phyloP scores from a whole-genome alignment of 1,140 invertebrate species.

The Plutomurus gul region DNA sequence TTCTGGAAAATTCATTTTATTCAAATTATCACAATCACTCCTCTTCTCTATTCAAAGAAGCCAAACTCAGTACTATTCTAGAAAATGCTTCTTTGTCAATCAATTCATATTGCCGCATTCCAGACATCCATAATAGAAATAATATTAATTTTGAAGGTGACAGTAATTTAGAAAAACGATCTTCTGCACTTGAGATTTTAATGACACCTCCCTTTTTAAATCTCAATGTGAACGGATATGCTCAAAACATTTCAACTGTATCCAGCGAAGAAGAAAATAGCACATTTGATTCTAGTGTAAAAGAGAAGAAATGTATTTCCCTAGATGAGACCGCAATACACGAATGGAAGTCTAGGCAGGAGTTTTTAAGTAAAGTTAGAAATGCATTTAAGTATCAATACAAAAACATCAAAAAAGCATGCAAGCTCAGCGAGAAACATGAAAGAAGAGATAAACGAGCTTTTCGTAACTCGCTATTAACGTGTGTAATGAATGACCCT shows the following conservation, averaged over 20 bases:
- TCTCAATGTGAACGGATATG: background rate
- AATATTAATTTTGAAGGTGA: too few species aligned
- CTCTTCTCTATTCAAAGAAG: background rate
- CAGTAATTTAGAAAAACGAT: background rate
- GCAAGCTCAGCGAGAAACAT: slow-evolving; percentile 38
- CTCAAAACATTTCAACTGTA: background rate
- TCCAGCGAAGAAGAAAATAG: background rate
- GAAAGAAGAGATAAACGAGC: slow-evolving; percentile 36
- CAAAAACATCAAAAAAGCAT: slow-evolving; percentile 38
- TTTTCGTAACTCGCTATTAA: slow-evolving; percentile 40
- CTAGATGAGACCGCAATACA: background rate
- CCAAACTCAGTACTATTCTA: background rate
- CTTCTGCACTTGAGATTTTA: background rate
- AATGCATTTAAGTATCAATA: slow-evolving; percentile 45
- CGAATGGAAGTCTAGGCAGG: slow-evolving; percentile 16
- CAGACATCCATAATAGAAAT: background rate
- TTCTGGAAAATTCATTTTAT: background rate
- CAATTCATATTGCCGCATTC: background rate
- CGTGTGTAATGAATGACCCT: slow-evolving; percentile 35
- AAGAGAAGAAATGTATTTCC: background rate
- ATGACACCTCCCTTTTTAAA: slow-evolving; percentile 10
- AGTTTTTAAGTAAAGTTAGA: slow-evolving; percentile 45
- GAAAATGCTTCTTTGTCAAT: background rate
- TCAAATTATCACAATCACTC: background rate
- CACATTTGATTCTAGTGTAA: background rate